Evolutionary conservation across 2,113 vertebrate genomes (phyloP).

Genomic region (Zosterops borbonicus): DNA sequence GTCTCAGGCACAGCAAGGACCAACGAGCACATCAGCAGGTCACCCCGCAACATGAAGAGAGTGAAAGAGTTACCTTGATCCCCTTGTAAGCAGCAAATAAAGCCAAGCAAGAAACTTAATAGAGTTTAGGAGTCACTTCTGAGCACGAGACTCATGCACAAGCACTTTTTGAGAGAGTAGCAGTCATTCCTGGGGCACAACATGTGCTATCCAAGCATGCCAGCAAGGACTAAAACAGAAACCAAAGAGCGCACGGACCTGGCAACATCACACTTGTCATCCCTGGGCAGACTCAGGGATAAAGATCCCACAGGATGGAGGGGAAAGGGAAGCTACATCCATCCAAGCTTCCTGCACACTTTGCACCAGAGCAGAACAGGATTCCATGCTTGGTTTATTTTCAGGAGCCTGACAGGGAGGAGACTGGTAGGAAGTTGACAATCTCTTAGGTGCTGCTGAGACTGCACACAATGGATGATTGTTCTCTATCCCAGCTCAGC

Average conservation of each 20-base stretch:
- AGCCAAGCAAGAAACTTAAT: constrained; percentile 86
- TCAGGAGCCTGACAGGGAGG: not conserved
- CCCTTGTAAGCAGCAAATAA: constrained; percentile 89
- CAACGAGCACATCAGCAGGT: not conserved
- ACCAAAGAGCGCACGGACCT: constrained; percentile 73
- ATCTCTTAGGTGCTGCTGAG: not conserved
- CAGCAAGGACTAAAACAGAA: constrained; percentile 78
- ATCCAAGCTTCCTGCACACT: constrained; percentile 42
- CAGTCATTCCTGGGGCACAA: constrained; percentile 77
- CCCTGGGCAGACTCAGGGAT: constrained; percentile 59
- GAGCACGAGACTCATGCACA: constrained; percentile 79
- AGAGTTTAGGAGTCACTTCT: constrained; percentile 61
- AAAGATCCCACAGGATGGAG: constrained; percentile 50
- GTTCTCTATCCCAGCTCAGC: constrained; percentile 32
- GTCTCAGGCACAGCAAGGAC: not conserved
- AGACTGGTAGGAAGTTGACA: not conserved
- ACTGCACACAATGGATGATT: constrained; percentile 27
- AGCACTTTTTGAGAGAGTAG: constrained; percentile 69
- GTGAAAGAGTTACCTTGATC: constrained; percentile 84
- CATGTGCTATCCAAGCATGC: constrained; percentile 81
- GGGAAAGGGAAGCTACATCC: constrained; percentile 42
- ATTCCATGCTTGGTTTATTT: not conserved
- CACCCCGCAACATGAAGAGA: constrained; percentile 28
- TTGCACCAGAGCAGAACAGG: not conserved
- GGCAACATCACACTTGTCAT: constrained; percentile 46